Evolutionary conservation across 1,140 invertebrate genomes (phyloP).

Genomic region (Microplitis mediator): DNA sequence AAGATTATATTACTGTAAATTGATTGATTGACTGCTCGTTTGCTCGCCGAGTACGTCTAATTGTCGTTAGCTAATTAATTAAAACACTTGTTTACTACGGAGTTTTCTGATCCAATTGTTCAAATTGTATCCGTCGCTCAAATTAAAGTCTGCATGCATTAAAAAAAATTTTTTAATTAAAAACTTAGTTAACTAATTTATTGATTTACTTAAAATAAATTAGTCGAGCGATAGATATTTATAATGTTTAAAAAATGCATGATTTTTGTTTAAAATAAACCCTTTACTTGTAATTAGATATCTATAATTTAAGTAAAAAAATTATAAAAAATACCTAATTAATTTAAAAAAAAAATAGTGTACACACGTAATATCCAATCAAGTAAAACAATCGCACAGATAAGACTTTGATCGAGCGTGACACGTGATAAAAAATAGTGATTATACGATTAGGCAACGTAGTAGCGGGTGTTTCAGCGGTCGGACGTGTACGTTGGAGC

Average conservation of each 20-base stretch:
- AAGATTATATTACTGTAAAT: not conserved
- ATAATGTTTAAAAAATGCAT: too few relatives aligned
- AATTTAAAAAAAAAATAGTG: not conserved
- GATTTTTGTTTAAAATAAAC: too few relatives aligned
- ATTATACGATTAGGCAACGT: conserved; percentile 50
- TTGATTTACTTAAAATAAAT: too few relatives aligned
- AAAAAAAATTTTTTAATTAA: too few relatives aligned
- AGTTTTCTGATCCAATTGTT: not conserved
- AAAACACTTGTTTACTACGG: not conserved
- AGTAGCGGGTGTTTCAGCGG: conserved; percentile 56
- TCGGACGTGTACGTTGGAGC: conserved; percentile 54
- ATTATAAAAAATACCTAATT: not conserved
- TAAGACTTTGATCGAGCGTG: conserved; percentile 33
- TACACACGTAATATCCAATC: conserved; percentile 1
- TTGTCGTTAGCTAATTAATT: not conserved
- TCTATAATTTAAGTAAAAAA: too few relatives aligned
- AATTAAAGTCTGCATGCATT: too few relatives aligned
- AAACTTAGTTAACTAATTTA: too few relatives aligned
- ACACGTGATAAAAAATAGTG: conserved; percentile 37
- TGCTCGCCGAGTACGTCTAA: conserved; percentile 2
- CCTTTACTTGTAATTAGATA: too few relatives aligned
- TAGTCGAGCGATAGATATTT: too few relatives aligned
- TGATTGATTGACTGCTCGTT: conserved; percentile 2
- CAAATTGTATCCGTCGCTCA: too few relatives aligned
- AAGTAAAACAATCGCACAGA: conserved; percentile 9